A percentile compares a stretch with the other conserved stretches of the same genome.
phyloP scores from a whole-genome alignment of 2,113 vertebrate genomes.

The Corythornis cristatus region DNA sequence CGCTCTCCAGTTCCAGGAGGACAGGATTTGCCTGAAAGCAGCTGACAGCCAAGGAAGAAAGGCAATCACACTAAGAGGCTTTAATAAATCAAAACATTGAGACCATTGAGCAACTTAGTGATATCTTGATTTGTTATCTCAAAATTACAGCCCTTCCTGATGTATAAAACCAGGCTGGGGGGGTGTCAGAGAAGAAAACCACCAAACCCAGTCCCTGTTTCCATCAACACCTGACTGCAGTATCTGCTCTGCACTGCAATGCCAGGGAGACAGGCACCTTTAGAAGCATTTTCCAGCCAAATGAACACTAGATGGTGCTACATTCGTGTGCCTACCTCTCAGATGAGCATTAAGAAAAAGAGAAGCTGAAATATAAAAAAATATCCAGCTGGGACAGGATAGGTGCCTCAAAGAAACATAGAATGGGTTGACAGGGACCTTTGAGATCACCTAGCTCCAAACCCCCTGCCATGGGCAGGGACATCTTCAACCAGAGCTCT shows the following conservation, averaged over 20 bases:
- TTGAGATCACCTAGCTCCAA: neutral
- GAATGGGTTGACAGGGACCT: neutral
- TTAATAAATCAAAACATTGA: neutral
- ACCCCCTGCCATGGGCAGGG: neutral
- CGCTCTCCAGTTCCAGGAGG: neutral
- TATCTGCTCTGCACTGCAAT: neutral
- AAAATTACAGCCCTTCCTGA: neutral
- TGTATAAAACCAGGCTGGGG: neutral
- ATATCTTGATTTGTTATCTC: neutral
- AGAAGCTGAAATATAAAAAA: neutral
- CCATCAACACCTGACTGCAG: neutral
- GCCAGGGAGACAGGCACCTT: neutral
- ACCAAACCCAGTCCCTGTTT: neutral
- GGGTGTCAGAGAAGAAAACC: neutral
- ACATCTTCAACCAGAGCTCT: neutral
- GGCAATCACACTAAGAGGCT: neutral
- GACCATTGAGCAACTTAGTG: neutral
- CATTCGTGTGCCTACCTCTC: neutral
- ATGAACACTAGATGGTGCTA: conserved; percentile 62
- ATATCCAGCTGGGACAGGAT: fast-evolving
- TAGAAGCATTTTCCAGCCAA: neutral
- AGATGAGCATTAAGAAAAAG: neutral
- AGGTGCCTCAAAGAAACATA: no score
- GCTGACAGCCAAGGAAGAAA: neutral
- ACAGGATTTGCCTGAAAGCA: neutral